These are phyloP conservation scores for Brachypteracias leptosomus DNA, from an alignment of 2,113 vertebrate genomes.

Conservation along the genomic window DNA sequence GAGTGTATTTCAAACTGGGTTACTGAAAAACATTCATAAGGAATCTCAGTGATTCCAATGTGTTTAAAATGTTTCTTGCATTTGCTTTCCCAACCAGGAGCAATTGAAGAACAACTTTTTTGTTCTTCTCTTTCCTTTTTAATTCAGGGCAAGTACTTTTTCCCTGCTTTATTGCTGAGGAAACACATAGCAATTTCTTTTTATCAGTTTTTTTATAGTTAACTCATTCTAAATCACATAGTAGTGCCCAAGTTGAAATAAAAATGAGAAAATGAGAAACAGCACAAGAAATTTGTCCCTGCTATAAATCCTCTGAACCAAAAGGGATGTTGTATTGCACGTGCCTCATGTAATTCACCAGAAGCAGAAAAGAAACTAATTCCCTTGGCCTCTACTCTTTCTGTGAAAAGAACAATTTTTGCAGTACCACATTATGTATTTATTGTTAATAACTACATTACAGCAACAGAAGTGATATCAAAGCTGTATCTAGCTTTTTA, in stretches of 20 bases:
- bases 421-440: background rate
- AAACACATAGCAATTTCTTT: background rate
- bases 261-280: background rate
- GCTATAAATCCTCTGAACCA: background rate
- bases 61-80: background rate
- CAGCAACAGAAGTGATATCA: background rate
- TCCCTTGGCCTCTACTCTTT: background rate
- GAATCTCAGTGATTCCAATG: background rate
- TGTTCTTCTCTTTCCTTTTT: background rate
- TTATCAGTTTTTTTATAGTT: background rate
- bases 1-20: slow-evolving; percentile 59
- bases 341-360: background rate
- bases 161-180: background rate
- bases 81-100: background rate
- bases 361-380: background rate
- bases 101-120: background rate
- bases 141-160: background rate
- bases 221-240: background rate
- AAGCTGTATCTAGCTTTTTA: background rate
- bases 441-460: background rate
- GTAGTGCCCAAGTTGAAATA: background rate
- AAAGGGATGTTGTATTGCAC: background rate
- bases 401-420: background rate
- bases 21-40: background rate
- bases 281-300: background rate